A percentile compares a stretch with the other conserved stretches of the same genome.
Conservation (phyloP, 2,888 invertebrate species). For the Mesoligia furuncula region DNA sequence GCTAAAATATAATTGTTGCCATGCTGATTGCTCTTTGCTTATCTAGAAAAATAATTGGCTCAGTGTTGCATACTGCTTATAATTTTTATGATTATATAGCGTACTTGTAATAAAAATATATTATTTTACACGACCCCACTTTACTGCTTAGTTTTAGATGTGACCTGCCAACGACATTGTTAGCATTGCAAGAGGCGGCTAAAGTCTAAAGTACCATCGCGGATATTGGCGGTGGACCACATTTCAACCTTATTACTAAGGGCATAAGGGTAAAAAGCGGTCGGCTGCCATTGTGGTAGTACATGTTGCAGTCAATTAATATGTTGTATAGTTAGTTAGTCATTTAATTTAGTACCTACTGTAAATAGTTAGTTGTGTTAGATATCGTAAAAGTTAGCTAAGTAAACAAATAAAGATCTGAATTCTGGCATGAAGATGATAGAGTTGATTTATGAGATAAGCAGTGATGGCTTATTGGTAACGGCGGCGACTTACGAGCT, state of each 20-base stretch:
- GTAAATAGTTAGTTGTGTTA: background rate
- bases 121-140: conserved; percentile 30
- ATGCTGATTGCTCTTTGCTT: background rate
- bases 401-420: background rate
- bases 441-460: background rate
- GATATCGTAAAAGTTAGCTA: background rate
- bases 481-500: too few species aligned
- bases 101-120: conserved; percentile 38
- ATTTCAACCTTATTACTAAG: too few species aligned
- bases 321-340: background rate
- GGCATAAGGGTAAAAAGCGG: too few species aligned
- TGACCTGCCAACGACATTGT: conserved; percentile 36
- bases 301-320: background rate
- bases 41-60: conserved; percentile 28
- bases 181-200: background rate
- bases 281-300: too few species aligned
- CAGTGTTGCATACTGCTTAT: conserved; percentile 25
- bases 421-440: background rate
- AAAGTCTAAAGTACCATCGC: background rate
- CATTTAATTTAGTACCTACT: background rate
- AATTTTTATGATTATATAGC: conserved; percentile 53
- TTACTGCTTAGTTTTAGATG: conserved; percentile 20
- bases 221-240: too few species aligned
- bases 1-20: conserved; percentile 10
- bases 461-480: too few species aligned